These are phyloP conservation scores for Octodon degus DNA, from an alignment of 2,113 vertebrate species.

Conservation along the genomic window DNA sequence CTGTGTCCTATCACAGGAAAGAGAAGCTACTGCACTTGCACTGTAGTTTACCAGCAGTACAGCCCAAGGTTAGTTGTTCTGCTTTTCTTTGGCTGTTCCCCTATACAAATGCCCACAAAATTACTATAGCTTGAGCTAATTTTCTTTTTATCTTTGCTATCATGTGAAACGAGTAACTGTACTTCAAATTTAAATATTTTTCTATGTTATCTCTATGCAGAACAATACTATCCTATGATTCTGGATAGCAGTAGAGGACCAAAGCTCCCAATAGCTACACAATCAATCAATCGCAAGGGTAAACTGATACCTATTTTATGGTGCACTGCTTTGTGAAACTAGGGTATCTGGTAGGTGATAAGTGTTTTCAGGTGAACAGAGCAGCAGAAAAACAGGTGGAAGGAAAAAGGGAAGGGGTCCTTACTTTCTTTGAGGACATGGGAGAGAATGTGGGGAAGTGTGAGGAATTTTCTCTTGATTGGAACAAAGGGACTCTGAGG, in stretches of 20 bases:
- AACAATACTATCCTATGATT: background rate
- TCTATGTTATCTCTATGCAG: background rate
- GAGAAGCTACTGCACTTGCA: too few relatives aligned
- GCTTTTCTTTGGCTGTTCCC: background rate
- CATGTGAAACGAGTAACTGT: background rate
- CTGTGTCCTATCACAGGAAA: rapidly evolving
- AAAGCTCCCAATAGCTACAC: background rate
- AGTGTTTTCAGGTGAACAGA: too few relatives aligned
- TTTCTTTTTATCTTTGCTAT: background rate
- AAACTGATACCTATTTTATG: background rate
- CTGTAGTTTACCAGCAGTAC: background rate
- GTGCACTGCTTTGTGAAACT: background rate
- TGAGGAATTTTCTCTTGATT: too few relatives aligned
- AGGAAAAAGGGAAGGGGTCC: too few relatives aligned
- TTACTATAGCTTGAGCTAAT: background rate
- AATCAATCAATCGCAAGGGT: background rate
- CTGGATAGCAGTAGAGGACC: background rate
- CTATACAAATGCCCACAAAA: background rate
- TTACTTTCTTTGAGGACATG: too few relatives aligned
- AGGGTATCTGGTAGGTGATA: background rate
- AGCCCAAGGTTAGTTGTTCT: rapidly evolving
- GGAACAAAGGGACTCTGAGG: too few relatives aligned
- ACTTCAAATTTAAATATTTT: background rate
- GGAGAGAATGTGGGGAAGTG: too few relatives aligned
- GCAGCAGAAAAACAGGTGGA: too few relatives aligned